These are phyloP conservation scores for Drosophila oshimai DNA, from an alignment of 1,140 invertebrate genomes.

Conservation along the genomic window DNA sequence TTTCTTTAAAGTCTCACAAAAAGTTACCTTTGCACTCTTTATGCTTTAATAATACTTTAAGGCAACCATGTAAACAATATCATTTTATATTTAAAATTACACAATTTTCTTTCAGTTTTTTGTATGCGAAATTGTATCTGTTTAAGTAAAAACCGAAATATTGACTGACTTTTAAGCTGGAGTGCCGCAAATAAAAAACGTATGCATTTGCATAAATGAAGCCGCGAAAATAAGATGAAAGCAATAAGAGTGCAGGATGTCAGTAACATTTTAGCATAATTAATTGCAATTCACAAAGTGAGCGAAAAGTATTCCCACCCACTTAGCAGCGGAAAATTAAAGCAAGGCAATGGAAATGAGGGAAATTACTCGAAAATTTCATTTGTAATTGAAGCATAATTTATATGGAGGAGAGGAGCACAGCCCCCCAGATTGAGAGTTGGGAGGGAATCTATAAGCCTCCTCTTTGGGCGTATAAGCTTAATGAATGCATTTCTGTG, in stretches of 20 bases:
- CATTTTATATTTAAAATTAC: no score
- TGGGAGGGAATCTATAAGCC: slow-evolving; percentile 14
- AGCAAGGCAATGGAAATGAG: slow-evolving; percentile 9
- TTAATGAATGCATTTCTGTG: slow-evolving; percentile 54
- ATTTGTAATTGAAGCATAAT: slow-evolving; percentile 53
- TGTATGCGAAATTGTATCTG: neutral
- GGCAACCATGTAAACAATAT: neutral
- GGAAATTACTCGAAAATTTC: slow-evolving; percentile 55
- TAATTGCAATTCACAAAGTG: slow-evolving; percentile 40
- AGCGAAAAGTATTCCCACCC: neutral
- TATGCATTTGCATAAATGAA: slow-evolving; percentile 5
- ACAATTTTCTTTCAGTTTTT: neutral
- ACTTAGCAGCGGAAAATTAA: neutral
- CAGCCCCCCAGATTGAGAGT: neutral
- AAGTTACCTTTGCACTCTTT: no score
- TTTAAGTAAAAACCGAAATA: slow-evolving; percentile 7
- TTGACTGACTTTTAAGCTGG: slow-evolving; percentile 25
- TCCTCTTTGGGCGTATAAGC: slow-evolving; percentile 19
- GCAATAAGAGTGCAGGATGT: slow-evolving; percentile 40
- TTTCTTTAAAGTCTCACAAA: no score
- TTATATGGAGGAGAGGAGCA: slow-evolving; percentile 25
- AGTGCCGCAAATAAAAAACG: slow-evolving; percentile 5
- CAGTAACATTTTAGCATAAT: slow-evolving; percentile 56
- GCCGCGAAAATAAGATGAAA: slow-evolving; percentile 23
- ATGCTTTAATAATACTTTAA: no score